Evolutionary conservation across 2,797 vertebrate species (phyloP).

Genomic region (Nannoperca obscura): DNA sequence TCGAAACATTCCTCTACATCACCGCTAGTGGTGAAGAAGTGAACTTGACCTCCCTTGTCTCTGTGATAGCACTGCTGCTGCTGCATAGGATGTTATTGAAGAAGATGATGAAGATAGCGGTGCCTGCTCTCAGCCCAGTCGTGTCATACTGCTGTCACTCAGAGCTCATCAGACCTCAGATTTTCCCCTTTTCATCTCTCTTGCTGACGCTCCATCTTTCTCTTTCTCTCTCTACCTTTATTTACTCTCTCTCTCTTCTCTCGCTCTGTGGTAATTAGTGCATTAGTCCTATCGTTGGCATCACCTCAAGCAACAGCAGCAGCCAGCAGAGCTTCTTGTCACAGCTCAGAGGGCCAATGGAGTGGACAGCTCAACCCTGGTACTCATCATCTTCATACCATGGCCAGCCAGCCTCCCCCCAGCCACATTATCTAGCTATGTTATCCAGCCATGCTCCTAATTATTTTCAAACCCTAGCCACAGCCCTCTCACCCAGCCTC

Average conservation of each 20-base stretch:
- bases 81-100: conserved; percentile 32
- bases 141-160: conserved; percentile 86
- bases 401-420: conserved; percentile 69
- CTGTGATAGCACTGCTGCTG: conserved; percentile 27
- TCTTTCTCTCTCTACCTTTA: conserved; percentile 62
- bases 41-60: conserved; percentile 21
- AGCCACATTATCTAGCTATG: conserved; percentile 79
- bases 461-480: conserved; percentile 78
- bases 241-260: conserved; percentile 71
- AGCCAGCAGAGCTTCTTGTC: conserved; percentile 91
- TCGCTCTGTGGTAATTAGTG: conserved; percentile 91
- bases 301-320: conserved; percentile 88
- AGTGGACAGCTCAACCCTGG: conserved; percentile 86
- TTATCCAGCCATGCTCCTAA: conserved; percentile 79
- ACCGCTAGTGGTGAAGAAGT: background rate
- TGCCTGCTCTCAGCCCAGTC: conserved; percentile 62
- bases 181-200: conserved; percentile 29
- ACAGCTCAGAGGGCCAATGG: conserved; percentile 89
- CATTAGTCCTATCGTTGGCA: conserved; percentile 86
- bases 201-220: conserved; percentile 42
- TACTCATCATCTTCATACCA: conserved; percentile 81
- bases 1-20: background rate
- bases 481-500: conserved; percentile 74
- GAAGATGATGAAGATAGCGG: conserved; percentile 43
- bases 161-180: conserved; percentile 60